Conservation (phyloP, 2,113 vertebrate species). For the Malurus melanocephalus region DNA sequence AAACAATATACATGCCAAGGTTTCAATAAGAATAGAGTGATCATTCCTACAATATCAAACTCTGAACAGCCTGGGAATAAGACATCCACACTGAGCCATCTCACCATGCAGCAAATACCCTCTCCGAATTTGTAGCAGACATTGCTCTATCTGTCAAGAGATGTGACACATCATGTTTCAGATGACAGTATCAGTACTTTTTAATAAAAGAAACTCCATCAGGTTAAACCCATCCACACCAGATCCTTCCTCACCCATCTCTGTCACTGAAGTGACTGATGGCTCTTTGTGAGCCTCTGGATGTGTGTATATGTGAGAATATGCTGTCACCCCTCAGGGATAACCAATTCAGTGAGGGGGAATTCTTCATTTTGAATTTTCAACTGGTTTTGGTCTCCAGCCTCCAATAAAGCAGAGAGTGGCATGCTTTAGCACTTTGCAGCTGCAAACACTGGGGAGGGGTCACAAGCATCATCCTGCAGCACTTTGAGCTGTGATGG, state of each 20-base stretch:
- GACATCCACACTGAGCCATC: background rate
- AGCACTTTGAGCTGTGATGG: background rate
- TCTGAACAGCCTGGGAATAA: background rate
- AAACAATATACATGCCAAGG: too few species aligned
- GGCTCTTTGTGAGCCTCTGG: background rate
- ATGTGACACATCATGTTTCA: fast-evolving
- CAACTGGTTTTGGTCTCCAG: background rate
- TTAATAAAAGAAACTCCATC: background rate
- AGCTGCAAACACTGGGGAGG: background rate
- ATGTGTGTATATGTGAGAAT: fast-evolving
- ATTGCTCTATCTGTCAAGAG: background rate
- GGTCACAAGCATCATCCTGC: background rate
- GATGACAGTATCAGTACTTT: background rate
- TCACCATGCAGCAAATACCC: background rate
- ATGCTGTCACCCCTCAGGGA: background rate
- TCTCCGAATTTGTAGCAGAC: background rate
- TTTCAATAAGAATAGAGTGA: background rate
- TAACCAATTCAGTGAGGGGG: background rate
- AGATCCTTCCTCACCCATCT: background rate
- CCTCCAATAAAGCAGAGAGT: background rate
- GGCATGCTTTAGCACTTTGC: background rate
- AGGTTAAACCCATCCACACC: background rate
- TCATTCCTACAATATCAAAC: background rate
- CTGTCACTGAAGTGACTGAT: fast-evolving
- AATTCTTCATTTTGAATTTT: background rate